phyloP scores from a whole-genome alignment of 2,113 vertebrate genomes.

The Elaphurus davidianus region DNA sequence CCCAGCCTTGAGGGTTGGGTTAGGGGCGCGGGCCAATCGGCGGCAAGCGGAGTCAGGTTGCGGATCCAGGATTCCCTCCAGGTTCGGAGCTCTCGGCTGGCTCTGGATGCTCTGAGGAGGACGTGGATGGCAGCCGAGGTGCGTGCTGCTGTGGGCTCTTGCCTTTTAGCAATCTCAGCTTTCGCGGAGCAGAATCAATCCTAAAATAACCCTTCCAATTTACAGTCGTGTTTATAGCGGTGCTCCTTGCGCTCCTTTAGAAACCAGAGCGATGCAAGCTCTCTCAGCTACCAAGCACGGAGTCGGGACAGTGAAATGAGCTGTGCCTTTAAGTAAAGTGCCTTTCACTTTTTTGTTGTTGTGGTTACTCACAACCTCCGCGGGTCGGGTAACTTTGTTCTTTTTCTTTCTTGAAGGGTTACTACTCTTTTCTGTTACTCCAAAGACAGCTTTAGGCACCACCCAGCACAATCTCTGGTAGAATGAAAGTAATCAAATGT shows the following conservation, averaged over 20 bases:
- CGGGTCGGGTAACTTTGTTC: background rate
- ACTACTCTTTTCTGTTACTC: background rate
- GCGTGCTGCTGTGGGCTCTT: background rate
- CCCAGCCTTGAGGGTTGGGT: slow-evolving; percentile 47
- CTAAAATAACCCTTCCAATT: background rate
- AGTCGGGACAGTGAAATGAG: background rate
- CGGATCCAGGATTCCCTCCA: slow-evolving; percentile 38
- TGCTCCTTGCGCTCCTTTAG: background rate
- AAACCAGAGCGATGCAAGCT: background rate
- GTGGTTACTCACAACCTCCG: background rate
- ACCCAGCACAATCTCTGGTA: background rate
- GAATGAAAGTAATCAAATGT: slow-evolving; percentile 17
- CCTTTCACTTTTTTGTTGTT: slow-evolving; percentile 46
- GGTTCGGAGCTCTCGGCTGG: background rate
- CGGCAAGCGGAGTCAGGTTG: slow-evolving; percentile 74
- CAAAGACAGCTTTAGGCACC: background rate
- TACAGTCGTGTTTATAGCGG: background rate
- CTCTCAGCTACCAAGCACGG: background rate
- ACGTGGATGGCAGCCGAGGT: background rate
- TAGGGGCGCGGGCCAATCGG: slow-evolving; percentile 65
- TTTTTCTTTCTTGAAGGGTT: slow-evolving; percentile 9
- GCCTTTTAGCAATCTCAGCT: background rate
- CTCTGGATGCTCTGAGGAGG: background rate
- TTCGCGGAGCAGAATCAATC: background rate
- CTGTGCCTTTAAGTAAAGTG: slow-evolving; percentile 48